Evolutionary conservation across 2,113 vertebrate species (phyloP), one percentile per base, ranked within the genome.

Genomic region (Ramphastos sulfuratus): DNA sequence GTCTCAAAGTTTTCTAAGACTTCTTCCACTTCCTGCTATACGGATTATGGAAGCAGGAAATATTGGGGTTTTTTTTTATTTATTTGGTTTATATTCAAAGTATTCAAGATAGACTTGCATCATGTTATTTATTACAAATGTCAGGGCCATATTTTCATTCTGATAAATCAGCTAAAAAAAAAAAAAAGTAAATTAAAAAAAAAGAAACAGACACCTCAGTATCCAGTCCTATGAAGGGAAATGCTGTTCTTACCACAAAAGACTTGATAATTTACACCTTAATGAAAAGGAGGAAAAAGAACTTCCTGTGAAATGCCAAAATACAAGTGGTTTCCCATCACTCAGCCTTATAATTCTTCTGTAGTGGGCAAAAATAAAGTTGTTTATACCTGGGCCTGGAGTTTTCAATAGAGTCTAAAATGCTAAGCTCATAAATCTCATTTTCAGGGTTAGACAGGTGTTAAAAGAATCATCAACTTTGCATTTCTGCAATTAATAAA

Each of bases 361-460:
- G 85, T 56, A 75, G 55, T 23, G 10, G 4, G 31, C 92, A 93
- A 95, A 95, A 95, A 91, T 70, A 85, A 92, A 91, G 73, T 76
- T 78, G 33, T 93, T 86, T 96, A 63, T 48, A 93, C 65, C 87
- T 92, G 87, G 73, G 84, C 69, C 94, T 94, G 42, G 44, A 54
- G 35, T 90, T 94, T 71, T 65, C 75, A 64, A 60, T 30, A 28
- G 8, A 74, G 28, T 15, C 39, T 82, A 54, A 85, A 85, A 60
- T 18, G 21, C 46, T 72, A 78, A 75, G 6, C 69, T 84, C 39
- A 61, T 69, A 85, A 89, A 37, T 70, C 69, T 89, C 44, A 18
- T 66, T 87, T 35, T n/a, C 24, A 54, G 7, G 15, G 15, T 61
- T 54, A 67, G 30, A 30, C 3, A 1, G 23, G 37, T 69, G 24